phyloP scores from a whole-genome alignment of 2,888 invertebrate genomes.

The Tanytarsus gracilentus region DNA sequence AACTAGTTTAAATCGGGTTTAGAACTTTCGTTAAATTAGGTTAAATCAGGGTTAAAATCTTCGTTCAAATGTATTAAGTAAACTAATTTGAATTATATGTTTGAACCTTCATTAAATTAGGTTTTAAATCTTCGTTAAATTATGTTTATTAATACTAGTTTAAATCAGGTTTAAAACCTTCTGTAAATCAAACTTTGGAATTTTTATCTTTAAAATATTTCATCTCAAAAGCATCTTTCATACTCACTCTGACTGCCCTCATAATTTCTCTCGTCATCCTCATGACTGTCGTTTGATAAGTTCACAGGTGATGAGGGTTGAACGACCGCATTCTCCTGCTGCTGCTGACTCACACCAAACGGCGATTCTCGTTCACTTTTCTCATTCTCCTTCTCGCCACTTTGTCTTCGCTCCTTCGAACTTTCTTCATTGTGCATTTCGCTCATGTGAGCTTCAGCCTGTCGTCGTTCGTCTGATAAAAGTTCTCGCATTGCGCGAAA shows the following conservation, averaged over 20 bases:
- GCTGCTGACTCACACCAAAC: not conserved
- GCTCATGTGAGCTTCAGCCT: not conserved
- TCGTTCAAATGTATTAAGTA: too few relatives aligned
- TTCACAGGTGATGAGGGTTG: slow-evolving; percentile 13
- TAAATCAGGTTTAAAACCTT: too few relatives aligned
- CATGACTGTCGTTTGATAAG: slow-evolving; percentile 19
- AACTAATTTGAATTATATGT: too few relatives aligned
- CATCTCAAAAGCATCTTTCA: not conserved
- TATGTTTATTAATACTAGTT: too few relatives aligned
- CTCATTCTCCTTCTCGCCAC: not conserved
- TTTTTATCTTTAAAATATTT: not conserved
- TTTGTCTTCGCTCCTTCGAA: not conserved
- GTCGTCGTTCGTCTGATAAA: slow-evolving; percentile 4
- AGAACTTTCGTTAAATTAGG: too few relatives aligned
- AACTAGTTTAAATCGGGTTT: too few relatives aligned
- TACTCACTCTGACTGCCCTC: slow-evolving; percentile 2
- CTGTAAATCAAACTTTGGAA: too few relatives aligned
- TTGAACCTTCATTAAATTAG: too few relatives aligned
- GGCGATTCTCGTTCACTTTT: slow-evolving; percentile 17
- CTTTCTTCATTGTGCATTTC: not conserved
- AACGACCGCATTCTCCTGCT: not conserved
- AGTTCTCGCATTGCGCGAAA: slow-evolving; percentile 24
- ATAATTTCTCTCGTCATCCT: not conserved
- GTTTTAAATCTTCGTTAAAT: too few relatives aligned
- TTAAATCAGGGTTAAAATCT: too few relatives aligned